A percentile compares a stretch with the other conserved stretches of the same genome.
Conservation (phyloP, 37 sponge, comb jelly and placozoan species). For the Oopsacas minuta region DNA sequence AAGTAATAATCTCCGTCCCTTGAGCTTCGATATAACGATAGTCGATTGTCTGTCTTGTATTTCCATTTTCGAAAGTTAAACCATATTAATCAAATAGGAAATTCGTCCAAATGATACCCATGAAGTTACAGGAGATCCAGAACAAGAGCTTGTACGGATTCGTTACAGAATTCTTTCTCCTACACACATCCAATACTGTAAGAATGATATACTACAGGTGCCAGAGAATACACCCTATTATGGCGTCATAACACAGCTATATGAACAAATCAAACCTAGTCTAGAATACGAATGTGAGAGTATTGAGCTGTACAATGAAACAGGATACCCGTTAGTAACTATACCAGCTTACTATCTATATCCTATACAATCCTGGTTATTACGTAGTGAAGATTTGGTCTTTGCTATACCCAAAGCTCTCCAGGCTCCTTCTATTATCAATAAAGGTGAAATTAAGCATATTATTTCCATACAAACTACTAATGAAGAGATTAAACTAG, state of each 20-base stretch:
- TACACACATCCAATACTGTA: neutral
- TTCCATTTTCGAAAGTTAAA: too few species aligned
- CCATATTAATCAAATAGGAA: neutral
- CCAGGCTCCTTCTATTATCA: neutral
- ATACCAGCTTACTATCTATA: neutral
- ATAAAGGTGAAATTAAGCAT: neutral
- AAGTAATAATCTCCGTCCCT: too few species aligned
- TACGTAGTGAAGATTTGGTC: constrained; percentile 1
- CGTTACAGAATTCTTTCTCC: neutral
- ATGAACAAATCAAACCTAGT: neutral
- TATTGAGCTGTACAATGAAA: neutral
- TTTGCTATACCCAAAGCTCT: neutral
- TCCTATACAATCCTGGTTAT: neutral
- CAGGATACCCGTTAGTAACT: neutral
- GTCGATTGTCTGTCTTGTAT: too few species aligned
- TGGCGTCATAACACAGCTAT: constrained; percentile 9
- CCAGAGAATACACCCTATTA: neutral
- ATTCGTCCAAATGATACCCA: neutral
- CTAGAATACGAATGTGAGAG: constrained; percentile 9
- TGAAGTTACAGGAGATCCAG: neutral
- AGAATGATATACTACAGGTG: neutral
- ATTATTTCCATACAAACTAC: neutral
- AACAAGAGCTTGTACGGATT: neutral
- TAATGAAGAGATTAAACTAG: neutral
- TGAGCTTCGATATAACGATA: too few species aligned